These are phyloP conservation scores for Volucella inflata DNA, from an alignment of 2,888 invertebrate species.

Conservation along the genomic window DNA sequence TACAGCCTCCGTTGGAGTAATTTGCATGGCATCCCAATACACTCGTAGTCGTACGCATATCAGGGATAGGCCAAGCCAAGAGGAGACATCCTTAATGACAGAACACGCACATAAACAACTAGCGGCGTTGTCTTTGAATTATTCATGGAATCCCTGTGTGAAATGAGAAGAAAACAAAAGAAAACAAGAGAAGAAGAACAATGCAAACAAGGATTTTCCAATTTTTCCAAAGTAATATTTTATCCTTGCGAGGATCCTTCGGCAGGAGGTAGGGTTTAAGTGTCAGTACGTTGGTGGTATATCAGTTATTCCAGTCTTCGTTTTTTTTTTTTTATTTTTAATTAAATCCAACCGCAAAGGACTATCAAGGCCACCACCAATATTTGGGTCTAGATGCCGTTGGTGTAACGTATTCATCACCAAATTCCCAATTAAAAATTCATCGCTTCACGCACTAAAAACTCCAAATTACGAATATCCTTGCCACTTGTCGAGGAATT, in stretches of 20 bases:
- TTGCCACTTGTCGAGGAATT: conserved; percentile 59
- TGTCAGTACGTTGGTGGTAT: too few relatives aligned
- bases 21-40: conserved; percentile 57
- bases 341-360: conserved; percentile 60
- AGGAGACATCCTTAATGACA: conserved; percentile 69
- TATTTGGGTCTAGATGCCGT: not conserved
- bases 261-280: not conserved
- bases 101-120: conserved; percentile 72
- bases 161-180: conserved; percentile 16
- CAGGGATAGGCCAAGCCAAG: not conserved
- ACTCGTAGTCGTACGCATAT: not conserved
- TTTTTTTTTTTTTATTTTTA: conserved; percentile 46
- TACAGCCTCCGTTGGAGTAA: conserved; percentile 42
- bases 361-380: conserved; percentile 5
- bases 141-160: conserved; percentile 64
- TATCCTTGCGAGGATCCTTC: conserved; percentile 13
- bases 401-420: conserved; percentile 61
- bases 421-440: conserved; percentile 74
- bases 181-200: conserved; percentile 42
- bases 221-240: conserved; percentile 56
- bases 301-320: too few relatives aligned
- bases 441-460: conserved; percentile 75
- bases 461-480: conserved; percentile 69
- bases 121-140: conserved; percentile 59
- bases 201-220: conserved; percentile 62